phyloP scores from a whole-genome alignment of 2,888 invertebrate species.

The Xiphydria camelus region DNA sequence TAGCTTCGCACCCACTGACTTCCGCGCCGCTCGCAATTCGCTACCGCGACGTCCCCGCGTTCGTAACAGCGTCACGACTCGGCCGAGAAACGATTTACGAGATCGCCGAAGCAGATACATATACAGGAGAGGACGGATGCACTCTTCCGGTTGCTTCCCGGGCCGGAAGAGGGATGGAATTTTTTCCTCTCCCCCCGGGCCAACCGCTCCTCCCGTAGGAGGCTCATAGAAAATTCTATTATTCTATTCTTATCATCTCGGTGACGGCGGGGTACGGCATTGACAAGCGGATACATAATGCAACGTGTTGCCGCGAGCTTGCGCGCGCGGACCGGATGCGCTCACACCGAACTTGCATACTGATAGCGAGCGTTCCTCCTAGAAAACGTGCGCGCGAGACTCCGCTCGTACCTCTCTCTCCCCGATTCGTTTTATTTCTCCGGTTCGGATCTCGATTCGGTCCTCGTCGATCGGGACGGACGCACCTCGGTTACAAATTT shows the following conservation, averaged over 20 bases:
- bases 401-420: not conserved
- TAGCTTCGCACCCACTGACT: too few species aligned
- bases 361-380: conserved; percentile 40
- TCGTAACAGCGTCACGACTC: not conserved
- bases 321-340: conserved; percentile 48
- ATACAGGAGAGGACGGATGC: not conserved
- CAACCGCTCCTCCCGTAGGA: not conserved
- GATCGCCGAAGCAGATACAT: not conserved
- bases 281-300: conserved; percentile 48
- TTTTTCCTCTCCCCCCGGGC: not conserved
- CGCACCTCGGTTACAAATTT: too few species aligned
- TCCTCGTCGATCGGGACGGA: too few species aligned
- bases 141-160: not conserved
- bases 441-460: too few species aligned
- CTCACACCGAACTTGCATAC: conserved; percentile 53
- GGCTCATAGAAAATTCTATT: conserved; percentile 39
- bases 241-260: conserved; percentile 46
- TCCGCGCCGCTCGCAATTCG: not conserved
- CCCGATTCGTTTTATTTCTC: not conserved
- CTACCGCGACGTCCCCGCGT: not conserved
- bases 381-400: conserved; percentile 39
- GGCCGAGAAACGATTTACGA: not conserved
- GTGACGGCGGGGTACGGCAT: conserved; percentile 32
- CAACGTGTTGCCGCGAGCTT: conserved; percentile 48
- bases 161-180: conserved; percentile 3